Evolutionary conservation across 1,140 invertebrate genomes (phyloP), one percentile per base, ranked within the genome.

Genomic region (Drosophila pseudoobscura): DNA sequence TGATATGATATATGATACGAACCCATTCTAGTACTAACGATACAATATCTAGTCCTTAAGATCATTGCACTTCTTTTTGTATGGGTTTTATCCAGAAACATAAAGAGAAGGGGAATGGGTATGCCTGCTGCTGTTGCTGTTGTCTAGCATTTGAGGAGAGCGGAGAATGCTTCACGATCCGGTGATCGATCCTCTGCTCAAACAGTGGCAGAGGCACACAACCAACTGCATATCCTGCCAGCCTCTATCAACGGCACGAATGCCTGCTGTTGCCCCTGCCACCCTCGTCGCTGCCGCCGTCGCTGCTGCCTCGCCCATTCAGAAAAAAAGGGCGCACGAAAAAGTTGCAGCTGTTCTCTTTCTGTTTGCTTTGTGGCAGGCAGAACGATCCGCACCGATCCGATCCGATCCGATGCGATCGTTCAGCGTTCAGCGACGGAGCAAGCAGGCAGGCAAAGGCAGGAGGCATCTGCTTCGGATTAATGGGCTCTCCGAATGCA

Each of bases 341-440:
- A 69, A 69, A 76, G 66, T 83, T 83, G 83, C 83, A 87, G 83
- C 83, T 88, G 83, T 79, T 87, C 65, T 46, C 62, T 46, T 56
- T 72, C 52, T 74, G 71, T 79, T 80, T 87, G 74, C 71, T 51
- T 75, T 58, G 49, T 65, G 49, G 13, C 41, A 52, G 47, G 39
- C 75, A 55, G 22, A 31, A 31, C 31, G 31, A 31, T 31, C 70
- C 55, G 53, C 52, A 26, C 43, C 44, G 15, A 26, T 13, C 20
- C 50, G 65, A 39, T 17, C 17, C 17, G 17, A 63, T 59, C 53
- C 24, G 26, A 35, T 44, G 45, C 24, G 44, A 68, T 74, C 24
- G 3, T 26, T 26, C 24, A 26, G 5, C 70, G 47, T 41, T 51
- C 41, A 58, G 54, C 53, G 26, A 35, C 43, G 56, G 55, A 52